Evolutionary conservation across 2,797 vertebrate species (phyloP).

Genomic region (Meriones psammophilus): DNA sequence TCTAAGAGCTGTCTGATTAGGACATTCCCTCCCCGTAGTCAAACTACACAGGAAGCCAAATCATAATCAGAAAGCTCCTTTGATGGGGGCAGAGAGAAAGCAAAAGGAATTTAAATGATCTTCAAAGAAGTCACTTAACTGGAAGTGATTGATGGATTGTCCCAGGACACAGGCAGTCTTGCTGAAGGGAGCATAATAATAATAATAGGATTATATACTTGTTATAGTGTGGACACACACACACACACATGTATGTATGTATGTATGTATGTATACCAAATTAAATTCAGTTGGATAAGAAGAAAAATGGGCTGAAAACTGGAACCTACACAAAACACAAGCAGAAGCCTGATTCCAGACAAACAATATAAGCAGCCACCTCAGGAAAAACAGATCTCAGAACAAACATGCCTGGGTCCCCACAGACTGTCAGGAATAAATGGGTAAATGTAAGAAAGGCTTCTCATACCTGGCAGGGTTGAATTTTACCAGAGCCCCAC

Average conservation of each 20-base stretch:
- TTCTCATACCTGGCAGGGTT: background rate
- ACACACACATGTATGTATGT: background rate
- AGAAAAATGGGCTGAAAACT: background rate
- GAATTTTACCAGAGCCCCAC: background rate
- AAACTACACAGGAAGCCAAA: slow-evolving; percentile 42
- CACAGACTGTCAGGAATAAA: background rate
- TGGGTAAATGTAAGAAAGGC: background rate
- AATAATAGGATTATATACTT: background rate
- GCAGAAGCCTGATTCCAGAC: slow-evolving; percentile 7
- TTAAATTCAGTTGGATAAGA: background rate
- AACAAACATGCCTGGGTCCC: background rate
- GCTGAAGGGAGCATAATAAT: background rate
- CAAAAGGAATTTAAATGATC: slow-evolving; percentile 62
- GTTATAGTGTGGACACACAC: background rate
- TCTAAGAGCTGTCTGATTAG: slow-evolving; percentile 1
- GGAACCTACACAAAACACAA: background rate
- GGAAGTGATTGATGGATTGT: background rate
- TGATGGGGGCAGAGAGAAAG: slow-evolving; percentile 54
- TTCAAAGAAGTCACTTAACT: slow-evolving; percentile 24
- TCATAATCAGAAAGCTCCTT: slow-evolving; percentile 48
- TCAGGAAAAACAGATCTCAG: background rate
- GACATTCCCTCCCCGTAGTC: background rate
- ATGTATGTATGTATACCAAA: background rate
- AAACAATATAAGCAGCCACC: background rate
- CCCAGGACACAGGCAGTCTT: background rate